These are phyloP conservation scores for Machimus atricapillus DNA, from an alignment of 2,888 invertebrate genomes.

Conservation along the genomic window DNA sequence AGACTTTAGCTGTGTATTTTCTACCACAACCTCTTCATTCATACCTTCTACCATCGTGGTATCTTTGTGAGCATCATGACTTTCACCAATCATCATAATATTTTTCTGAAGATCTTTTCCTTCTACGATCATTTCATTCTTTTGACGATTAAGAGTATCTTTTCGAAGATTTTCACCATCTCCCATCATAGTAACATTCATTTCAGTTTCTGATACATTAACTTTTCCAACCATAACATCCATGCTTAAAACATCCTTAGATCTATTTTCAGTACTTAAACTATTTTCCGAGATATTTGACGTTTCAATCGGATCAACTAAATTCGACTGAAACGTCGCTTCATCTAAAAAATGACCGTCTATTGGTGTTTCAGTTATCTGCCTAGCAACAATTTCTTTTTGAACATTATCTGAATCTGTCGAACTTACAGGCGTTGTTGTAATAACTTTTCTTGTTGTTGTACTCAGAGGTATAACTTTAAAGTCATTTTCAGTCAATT, in stretches of 20 bases:
- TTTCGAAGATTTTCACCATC: neutral
- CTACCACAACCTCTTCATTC: neutral
- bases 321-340: constrained; percentile 50
- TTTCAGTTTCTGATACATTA: neutral
- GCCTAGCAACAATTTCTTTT: constrained; percentile 10
- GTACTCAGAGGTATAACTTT: constrained; percentile 47
- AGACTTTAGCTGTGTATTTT: neutral
- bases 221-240: neutral
- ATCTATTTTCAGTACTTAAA: constrained; percentile 14
- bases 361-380: constrained; percentile 41
- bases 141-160: neutral
- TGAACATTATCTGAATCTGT: neutral
- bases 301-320: constrained; percentile 48
- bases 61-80: neutral
- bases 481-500: constrained; percentile 45
- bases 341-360: constrained; percentile 51
- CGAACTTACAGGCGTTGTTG: neutral
- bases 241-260: neutral
- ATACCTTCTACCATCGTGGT: neutral
- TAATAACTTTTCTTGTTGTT: neutral
- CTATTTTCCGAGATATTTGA: constrained; percentile 46
- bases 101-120: neutral
- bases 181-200: neutral
- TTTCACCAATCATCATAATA: neutral
- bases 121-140: neutral